Percentiles rank a stretch among this genome's conserved stretches.
Evolutionary conservation across 2,113 vertebrate species (phyloP).

Genomic region (Onychostruthus taczanowskii): DNA sequence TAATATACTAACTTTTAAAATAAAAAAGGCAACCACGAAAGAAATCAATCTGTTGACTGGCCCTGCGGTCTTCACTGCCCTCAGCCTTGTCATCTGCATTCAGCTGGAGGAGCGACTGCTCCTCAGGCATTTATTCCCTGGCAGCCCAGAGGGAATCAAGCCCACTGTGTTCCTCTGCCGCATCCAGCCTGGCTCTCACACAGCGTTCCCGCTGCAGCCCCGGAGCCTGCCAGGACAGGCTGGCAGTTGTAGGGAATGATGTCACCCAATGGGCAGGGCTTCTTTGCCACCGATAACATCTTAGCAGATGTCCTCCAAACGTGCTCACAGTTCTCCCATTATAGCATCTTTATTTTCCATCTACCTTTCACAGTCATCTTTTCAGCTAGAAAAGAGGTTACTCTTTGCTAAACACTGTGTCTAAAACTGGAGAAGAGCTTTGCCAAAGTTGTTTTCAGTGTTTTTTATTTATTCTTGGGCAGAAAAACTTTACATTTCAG

Average conservation of each 20-base stretch:
- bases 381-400: background rate
- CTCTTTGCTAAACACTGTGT: background rate
- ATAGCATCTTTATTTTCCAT: background rate
- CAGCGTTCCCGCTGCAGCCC: slow-evolving; percentile 6
- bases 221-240: slow-evolving; percentile 42
- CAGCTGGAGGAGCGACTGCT: background rate
- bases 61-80: background rate
- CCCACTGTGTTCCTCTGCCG: background rate
- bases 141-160: background rate
- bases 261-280: slow-evolving; percentile 26
- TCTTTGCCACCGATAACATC: background rate
- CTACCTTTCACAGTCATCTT: background rate
- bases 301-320: slow-evolving; percentile 21
- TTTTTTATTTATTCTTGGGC: background rate
- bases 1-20: background rate
- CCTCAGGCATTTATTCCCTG: background rate
- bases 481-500: background rate
- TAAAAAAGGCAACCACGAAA: background rate
- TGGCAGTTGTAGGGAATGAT: slow-evolving; percentile 36
- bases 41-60: background rate
- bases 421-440: background rate
- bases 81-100: slow-evolving; percentile 5
- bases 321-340: background rate
- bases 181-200: slow-evolving; percentile 32
- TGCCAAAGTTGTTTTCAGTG: background rate